Conservation (phyloP, 2,797 vertebrate genomes). For the Onychomys arenicola region DNA sequence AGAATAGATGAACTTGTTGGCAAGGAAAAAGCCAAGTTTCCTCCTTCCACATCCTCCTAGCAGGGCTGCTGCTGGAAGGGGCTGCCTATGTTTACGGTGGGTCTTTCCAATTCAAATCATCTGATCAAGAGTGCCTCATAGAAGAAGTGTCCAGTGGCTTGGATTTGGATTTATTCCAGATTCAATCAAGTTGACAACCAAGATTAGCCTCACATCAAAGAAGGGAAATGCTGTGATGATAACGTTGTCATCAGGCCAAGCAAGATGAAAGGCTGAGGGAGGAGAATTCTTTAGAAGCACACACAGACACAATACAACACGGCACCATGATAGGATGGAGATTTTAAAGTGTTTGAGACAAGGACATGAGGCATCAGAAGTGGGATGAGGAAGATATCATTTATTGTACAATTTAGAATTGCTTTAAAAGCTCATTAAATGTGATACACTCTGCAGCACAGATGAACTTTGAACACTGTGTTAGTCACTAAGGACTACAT, state of each 20-base stretch:
- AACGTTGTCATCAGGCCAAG: not conserved
- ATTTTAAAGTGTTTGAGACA: not conserved
- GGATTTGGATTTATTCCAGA: not conserved
- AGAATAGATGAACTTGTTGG: not conserved
- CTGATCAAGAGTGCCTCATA: not conserved
- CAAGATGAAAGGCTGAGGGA: not conserved
- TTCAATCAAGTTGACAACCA: not conserved
- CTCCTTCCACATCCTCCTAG: not conserved
- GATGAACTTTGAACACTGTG: not conserved
- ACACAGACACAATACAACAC: not conserved
- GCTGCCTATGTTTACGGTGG: not conserved
- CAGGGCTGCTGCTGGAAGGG: not conserved
- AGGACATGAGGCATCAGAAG: not conserved
- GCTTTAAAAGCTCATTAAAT: constrained; percentile 5
- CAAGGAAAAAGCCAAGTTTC: not conserved
- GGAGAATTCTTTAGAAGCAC: not conserved
- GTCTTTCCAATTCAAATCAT: not conserved
- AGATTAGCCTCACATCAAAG: not conserved
- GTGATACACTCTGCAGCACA: not conserved
- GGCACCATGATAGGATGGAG: not conserved
- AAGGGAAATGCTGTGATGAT: not conserved
- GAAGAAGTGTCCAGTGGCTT: no score
- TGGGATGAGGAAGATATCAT: not conserved
- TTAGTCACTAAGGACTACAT: not conserved
- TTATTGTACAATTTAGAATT: constrained; percentile 24